Evolutionary conservation across 2,113 vertebrate species (phyloP), one percentile per base, ranked within the genome.

Genomic region (Salminus brasiliensis): DNA sequence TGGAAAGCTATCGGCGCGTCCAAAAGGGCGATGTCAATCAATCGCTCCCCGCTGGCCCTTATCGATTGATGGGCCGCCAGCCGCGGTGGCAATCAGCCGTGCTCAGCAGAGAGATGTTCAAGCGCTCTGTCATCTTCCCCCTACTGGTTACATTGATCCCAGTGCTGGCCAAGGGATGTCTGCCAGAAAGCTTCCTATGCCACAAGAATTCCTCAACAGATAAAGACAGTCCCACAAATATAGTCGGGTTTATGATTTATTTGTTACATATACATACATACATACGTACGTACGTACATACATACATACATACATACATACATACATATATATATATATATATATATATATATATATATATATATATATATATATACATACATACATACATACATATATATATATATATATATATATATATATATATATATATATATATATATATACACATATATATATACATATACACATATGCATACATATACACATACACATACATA

Each of bases 1-100:
- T 89, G 87, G 72, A 89, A 6, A 84, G 88, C 86, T 59, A 90
- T 91, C 81, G 88, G 87, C 90, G 88, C 66, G 87, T 88, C 90
- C 84, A 89, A 92, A 92, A 93, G 92, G 92, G 89, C 86, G 86
- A 0, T 88, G 91, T 93, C 92, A 93, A 94, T 94, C 94, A 95
- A 92, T 93, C 88, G 87, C 89, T 88, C 74, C 72, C 72, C 65
- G 11, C 59, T n/a, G 84, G 75, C 52, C 59, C 41, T 82, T 93
- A 94, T 93, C 86, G 93, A 95, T 93, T 89, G 91, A 87, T 88
- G 86, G 91, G 89, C 85, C 41, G 73, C 87, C 90, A 89, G 57
- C 74, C 72, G 90, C 91, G 88, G 91, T 92, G 91, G 92, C 94
- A 95, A 94, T 94, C 92, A 92, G 71, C 68, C 78, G 88, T 89